These are phyloP conservation scores for Scolopax mira DNA, from an alignment of 2,113 vertebrate species.

Conservation along the genomic window DNA sequence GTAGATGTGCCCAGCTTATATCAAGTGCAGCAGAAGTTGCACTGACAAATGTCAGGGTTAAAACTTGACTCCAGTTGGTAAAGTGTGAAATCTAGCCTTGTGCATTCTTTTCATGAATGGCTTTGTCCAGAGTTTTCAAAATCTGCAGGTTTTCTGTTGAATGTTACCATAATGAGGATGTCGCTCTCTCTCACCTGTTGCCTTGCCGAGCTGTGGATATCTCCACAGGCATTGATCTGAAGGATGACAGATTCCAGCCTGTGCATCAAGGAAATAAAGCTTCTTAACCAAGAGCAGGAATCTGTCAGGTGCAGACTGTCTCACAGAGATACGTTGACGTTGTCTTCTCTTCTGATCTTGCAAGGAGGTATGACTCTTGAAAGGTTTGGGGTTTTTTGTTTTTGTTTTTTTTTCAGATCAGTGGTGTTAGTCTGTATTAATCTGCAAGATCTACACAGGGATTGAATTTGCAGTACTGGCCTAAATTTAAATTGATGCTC, in stretches of 20 bases:
- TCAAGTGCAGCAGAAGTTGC: slow-evolving; percentile 5
- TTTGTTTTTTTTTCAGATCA: not conserved
- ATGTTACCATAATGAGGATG: not conserved
- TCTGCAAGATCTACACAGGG: not conserved
- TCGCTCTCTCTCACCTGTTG: not conserved
- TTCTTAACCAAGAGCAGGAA: not conserved
- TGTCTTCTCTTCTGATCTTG: not conserved
- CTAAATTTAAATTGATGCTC: not conserved
- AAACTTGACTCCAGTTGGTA: not conserved
- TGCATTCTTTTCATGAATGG: not conserved
- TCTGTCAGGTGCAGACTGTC: not conserved
- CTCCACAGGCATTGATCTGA: not conserved
- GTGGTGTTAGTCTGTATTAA: not conserved
- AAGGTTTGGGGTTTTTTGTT: too few relatives aligned
- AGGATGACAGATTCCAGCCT: not conserved
- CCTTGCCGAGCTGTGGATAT: not conserved
- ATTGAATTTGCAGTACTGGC: not conserved
- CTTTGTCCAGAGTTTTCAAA: not conserved
- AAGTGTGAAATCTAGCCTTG: not conserved
- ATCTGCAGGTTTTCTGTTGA: not conserved
- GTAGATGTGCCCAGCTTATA: slow-evolving; percentile 17
- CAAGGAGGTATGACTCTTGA: not conserved
- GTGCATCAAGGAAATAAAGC: not conserved
- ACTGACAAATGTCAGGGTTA: not conserved
- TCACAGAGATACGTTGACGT: not conserved